These are phyloP conservation scores for Argyresthia goedartella DNA, from an alignment of 2,888 invertebrate species.

Conservation along the genomic window DNA sequence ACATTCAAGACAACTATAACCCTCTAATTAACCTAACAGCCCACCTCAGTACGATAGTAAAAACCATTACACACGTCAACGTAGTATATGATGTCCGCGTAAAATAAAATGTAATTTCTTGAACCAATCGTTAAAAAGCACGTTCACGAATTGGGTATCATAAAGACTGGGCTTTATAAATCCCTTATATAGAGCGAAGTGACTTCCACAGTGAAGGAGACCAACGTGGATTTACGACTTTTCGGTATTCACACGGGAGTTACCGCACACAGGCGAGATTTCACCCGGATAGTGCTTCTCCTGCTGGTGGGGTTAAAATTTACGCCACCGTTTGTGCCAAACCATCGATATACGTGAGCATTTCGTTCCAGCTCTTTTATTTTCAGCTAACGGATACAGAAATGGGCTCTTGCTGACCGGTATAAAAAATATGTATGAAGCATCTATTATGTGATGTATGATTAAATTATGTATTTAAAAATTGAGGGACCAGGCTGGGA, in stretches of 20 bases:
- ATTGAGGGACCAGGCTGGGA: too few species aligned
- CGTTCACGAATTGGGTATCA: slow-evolving; percentile 43
- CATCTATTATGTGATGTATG: too few species aligned
- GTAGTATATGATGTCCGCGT: neutral
- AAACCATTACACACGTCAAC: too few species aligned
- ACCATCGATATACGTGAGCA: slow-evolving; percentile 17
- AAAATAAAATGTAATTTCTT: neutral
- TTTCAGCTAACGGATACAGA: slow-evolving; percentile 1
- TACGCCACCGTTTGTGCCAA: slow-evolving; percentile 27
- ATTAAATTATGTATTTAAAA: too few species aligned
- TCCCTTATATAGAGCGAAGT: slow-evolving; percentile 41
- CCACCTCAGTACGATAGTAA: too few species aligned
- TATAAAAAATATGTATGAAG: too few species aligned
- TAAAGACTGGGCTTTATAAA: slow-evolving; percentile 50
- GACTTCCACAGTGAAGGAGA: slow-evolving; percentile 38
- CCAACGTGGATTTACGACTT: slow-evolving; percentile 58
- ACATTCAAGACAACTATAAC: too few species aligned
- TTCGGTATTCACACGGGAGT: slow-evolving; percentile 58
- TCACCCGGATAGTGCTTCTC: slow-evolving; percentile 34
- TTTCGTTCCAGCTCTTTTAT: slow-evolving; percentile 10
- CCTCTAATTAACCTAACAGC: too few species aligned
- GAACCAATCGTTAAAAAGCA: slow-evolving; percentile 36
- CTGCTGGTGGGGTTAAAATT: slow-evolving; percentile 21
- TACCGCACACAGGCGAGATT: slow-evolving; percentile 47
- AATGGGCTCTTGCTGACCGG: too few species aligned